Base-by-base conservation (phyloP, 2,888 invertebrate species). In the Pseudococcus viburni region DNA sequence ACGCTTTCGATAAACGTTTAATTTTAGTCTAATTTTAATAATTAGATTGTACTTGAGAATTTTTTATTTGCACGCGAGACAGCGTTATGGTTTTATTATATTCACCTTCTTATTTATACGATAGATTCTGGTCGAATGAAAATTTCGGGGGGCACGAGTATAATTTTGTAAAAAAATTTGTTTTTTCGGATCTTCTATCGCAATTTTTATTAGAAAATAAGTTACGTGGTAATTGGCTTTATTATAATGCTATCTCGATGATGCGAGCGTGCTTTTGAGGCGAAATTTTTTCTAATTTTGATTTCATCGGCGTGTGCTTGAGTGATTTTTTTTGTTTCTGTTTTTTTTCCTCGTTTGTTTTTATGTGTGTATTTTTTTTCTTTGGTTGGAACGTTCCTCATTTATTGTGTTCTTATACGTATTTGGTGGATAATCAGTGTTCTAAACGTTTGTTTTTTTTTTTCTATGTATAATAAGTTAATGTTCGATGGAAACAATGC, bases 381-480 rank as follows among this genome's bases (percentile, higher is more conserved):
- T 39, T 39, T 39, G 26, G 42, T 19, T 83, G 26, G 80, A 33
- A 83, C 80, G 80, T 83, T 83, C 80, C 80, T 83, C 42, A 46
- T 83, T 83, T 83, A 83, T 83, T 83, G 80, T 83, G 80, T 42
- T 83, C 80, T 83, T 83, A 22, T 83, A 64, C 64, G 64, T 64
- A 46, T 83, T 83, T 83, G 46, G 46, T 83, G 46, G 46, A 83
- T 83, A 83, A 46, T 83, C 42, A 46, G 80, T 83, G 80, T 83
- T 83, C 46, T 83, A 46, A 83, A 83, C 33, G 80, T 83, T 42
- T 83, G 80, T 83, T 42, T 83, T 42, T 42, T n/a, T 33, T 42
- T 42, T 42, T n/a, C 33, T 83, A 83, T 19, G 80, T 83, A 46
- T 83, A 42, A 42, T 42, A 83, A 83, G 42, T 46, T 83, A 83